Evolutionary conservation across 1,140 invertebrate genomes (phyloP), one percentile per base, ranked within the genome.

Genomic region (Zaprionus africanus): DNA sequence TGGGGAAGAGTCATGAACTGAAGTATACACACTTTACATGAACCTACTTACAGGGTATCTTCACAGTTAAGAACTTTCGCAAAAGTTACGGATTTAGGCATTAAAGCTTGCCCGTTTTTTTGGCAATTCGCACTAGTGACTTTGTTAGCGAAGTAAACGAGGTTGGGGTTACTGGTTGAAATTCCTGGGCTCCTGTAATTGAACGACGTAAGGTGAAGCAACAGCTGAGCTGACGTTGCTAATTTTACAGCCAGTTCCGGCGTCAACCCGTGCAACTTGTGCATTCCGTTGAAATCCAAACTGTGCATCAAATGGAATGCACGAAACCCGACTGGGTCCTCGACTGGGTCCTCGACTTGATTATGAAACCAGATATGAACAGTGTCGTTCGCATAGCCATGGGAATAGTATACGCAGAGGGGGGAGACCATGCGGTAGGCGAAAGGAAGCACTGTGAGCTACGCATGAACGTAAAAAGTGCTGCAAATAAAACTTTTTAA

Each of bases 401-500:
- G 38, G 61, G 22, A 65, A 65, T 65, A 51, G 11, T 15, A 24
- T 13, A 13, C 41, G 41, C n/a, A 19, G 46, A 4, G 17, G 17
- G 7, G 1, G 7, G 7, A 6, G 26, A 7, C 28, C 1, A 7
- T 9, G 28, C 7, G 28, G 19, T 3, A 4, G 31, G 51, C 1
- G 51, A 15, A 28, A 54, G 19, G 51, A n/a, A 38, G 1, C 31
- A 5, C 36, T 59, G 36, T 11, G 31, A 22, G 38, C 24, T 72
- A 76, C 65, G 74, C 74, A 76, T 49, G 31, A 24, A 36, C 74
- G 58, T 77, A 56, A 71, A 65, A 61, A 72, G 57, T 62, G 62
- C 57, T 77, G 53, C 61, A 57, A 73, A 68, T 59, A 68, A 68
- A 78, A 69, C 57, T 65, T 75, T 80, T 80, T 78, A 78, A 78